These are phyloP conservation scores for Solenodon paradoxus DNA, from an alignment of 2,113 vertebrate species.

Conservation along the genomic window DNA sequence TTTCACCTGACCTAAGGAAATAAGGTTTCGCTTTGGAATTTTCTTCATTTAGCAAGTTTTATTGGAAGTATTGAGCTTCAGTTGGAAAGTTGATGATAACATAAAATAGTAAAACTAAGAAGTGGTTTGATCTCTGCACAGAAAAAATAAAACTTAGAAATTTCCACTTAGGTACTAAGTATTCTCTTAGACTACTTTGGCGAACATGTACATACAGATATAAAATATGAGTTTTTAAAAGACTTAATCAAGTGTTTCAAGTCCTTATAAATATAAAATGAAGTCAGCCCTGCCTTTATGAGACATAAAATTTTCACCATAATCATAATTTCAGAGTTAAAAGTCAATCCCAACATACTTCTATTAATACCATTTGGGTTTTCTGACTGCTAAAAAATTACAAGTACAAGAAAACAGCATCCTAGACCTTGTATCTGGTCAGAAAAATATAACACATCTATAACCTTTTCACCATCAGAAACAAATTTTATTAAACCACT, in stretches of 20 bases:
- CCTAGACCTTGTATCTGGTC: neutral
- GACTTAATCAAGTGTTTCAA: neutral
- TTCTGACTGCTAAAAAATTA: neutral
- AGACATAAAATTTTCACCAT: neutral
- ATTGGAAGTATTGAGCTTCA: neutral
- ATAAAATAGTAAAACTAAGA: neutral
- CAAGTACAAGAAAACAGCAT: neutral
- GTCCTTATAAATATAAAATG: neutral
- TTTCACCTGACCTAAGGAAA: neutral
- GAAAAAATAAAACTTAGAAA: neutral
- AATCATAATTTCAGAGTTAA: neutral
- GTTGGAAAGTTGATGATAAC: neutral
- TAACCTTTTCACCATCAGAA: neutral
- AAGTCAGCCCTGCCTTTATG: neutral
- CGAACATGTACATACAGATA: neutral
- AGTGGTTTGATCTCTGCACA: neutral
- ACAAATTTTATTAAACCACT: neutral
- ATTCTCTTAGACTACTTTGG: neutral
- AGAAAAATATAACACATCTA: neutral
- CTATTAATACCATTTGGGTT: neutral
- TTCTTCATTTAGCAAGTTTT: neutral
- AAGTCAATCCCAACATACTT: neutral
- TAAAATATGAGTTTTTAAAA: neutral
- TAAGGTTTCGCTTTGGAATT: neutral
- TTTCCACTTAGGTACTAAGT: neutral